A percentile compares a stretch with the other conserved stretches of the same genome.
Conservation (phyloP, 2,888 invertebrate species). For the Drosophila atripex region DNA sequence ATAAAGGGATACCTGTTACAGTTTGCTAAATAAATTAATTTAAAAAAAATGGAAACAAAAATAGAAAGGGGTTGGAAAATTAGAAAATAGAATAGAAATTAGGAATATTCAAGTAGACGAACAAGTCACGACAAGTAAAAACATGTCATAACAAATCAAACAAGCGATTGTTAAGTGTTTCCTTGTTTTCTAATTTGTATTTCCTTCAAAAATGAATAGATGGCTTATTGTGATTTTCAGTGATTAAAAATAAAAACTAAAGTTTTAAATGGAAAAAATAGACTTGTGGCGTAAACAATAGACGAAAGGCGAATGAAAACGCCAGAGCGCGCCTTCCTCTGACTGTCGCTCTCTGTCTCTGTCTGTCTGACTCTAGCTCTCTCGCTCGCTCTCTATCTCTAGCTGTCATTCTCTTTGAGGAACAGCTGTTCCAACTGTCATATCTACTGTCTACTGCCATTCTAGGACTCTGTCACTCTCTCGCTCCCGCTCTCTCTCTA, state of each 20-base stretch:
- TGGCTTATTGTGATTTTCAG: conserved; percentile 22
- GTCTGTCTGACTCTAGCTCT: conserved; percentile 54
- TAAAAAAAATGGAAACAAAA: neutral
- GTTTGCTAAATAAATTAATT: too few relatives aligned
- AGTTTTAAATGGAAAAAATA: conserved; percentile 14
- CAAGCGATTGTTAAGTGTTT: neutral
- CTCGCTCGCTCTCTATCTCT: conserved; percentile 23
- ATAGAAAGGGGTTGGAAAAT: neutral
- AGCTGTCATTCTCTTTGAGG: conserved; percentile 24
- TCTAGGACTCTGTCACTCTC: conserved; percentile 28
- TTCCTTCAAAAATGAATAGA: neutral
- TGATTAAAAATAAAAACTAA: conserved; percentile 8
- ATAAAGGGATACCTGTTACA: too few relatives aligned
- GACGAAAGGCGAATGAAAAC: conserved; percentile 58
- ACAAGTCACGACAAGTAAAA: too few relatives aligned
- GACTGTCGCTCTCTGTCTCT: conserved; percentile 52
- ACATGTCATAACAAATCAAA: too few relatives aligned
- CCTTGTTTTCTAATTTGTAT: neutral
- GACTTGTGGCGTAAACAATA: conserved; percentile 30
- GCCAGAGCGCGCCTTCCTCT: conserved; percentile 69
- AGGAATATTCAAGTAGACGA: too few relatives aligned
- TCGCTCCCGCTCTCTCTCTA: conserved; percentile 18
- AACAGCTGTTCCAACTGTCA: conserved; percentile 38
- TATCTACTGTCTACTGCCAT: conserved; percentile 16
- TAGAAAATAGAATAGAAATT: too few relatives aligned